Percentiles rank a stretch among this genome's conserved stretches.
These are phyloP conservation scores for Boloria selene DNA, from an alignment of 2,888 invertebrate species.

Conservation along the genomic window DNA sequence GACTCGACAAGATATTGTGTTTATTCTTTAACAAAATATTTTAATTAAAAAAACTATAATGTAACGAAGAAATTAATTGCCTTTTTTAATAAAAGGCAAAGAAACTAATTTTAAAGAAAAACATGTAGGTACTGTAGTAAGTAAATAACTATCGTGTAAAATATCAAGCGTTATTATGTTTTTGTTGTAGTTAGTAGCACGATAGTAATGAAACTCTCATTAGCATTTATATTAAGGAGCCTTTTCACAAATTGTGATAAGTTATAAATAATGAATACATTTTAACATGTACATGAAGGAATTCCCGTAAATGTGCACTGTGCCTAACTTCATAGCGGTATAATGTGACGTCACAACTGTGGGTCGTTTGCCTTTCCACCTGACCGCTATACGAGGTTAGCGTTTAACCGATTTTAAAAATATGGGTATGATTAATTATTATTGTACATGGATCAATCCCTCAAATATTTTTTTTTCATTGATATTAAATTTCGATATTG, in stretches of 20 bases:
- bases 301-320: slow-evolving; percentile 7
- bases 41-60: no score
- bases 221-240: neutral
- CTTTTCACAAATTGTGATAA: neutral
- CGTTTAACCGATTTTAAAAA: slow-evolving; percentile 8
- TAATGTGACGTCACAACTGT: slow-evolving; percentile 27
- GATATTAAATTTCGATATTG: neutral
- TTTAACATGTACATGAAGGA: neutral
- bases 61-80: no score
- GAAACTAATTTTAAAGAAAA: no score
- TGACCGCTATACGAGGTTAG: slow-evolving; percentile 32
- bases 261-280: neutral
- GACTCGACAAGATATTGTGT: no score
- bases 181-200: neutral
- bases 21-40: no score
- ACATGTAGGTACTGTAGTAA: no score
- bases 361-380: slow-evolving; percentile 35
- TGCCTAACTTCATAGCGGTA: slow-evolving; percentile 31
- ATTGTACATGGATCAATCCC: no score
- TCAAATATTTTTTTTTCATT: neutral
- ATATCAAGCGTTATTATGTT: no score
- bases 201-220: neutral
- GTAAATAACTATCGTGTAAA: no score
- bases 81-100: no score
- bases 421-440: neutral